Conservation (phyloP, 2,113 vertebrate species). For the Oncorhynchus nerka region DNA sequence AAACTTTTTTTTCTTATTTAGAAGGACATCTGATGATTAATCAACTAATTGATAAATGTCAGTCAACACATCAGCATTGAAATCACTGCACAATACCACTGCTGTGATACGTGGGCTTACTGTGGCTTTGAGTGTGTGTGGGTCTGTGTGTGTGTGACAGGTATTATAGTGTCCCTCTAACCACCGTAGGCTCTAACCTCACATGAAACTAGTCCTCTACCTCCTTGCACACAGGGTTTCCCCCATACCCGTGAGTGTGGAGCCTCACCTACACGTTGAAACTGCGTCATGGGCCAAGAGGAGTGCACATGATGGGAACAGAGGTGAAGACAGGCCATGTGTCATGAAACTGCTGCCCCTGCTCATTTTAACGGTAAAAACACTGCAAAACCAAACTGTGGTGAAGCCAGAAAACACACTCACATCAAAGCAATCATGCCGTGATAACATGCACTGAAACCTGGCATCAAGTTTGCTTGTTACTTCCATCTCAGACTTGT, state of each 20-base stretch:
- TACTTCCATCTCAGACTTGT: not conserved
- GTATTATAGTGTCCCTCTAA: not conserved
- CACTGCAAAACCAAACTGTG: not conserved
- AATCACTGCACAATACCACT: not conserved
- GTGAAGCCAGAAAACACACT: not conserved
- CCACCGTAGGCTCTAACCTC: not conserved
- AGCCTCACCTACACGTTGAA: slow-evolving; percentile 49
- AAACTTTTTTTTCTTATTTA: too few relatives aligned
- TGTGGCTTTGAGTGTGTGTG: not conserved
- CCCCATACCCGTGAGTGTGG: slow-evolving; percentile 23
- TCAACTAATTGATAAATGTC: too few relatives aligned
- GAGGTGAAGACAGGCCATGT: not conserved
- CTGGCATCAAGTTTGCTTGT: not conserved
- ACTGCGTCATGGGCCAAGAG: slow-evolving; percentile 39
- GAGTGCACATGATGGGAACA: not conserved
- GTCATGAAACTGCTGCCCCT: slow-evolving; percentile 25
- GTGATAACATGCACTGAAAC: not conserved
- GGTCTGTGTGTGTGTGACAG: not conserved
- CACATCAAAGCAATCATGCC: not conserved
- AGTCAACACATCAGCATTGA: not conserved
- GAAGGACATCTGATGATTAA: too few relatives aligned
- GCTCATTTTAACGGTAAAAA: not conserved
- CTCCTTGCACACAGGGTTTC: slow-evolving; percentile 19
- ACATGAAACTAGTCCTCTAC: not conserved
- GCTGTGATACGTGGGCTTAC: not conserved